Evolutionary conservation across 2,888 invertebrate species (phyloP).

Genomic region (Elysia crispata): DNA sequence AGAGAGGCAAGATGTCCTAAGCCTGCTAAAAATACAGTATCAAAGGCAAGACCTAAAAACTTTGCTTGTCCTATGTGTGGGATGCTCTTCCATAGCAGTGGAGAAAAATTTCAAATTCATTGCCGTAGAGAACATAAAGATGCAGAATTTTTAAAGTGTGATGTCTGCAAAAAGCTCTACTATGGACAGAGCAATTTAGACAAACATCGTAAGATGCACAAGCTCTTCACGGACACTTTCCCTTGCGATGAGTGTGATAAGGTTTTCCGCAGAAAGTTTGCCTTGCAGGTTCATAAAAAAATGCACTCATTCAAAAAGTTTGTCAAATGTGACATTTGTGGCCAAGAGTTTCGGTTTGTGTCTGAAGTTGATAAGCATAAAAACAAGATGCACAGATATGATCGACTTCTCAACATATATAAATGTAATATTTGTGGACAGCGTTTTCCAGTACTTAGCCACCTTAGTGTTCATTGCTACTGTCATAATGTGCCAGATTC

Average conservation of each 20-base stretch:
- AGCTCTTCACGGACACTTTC: conserved; percentile 40
- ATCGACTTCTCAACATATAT: conserved; percentile 44
- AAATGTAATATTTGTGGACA: conserved; percentile 51
- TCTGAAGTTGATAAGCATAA: conserved; percentile 54
- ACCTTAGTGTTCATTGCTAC: conserved; percentile 51
- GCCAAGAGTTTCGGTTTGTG: conserved; percentile 53
- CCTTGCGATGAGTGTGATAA: conserved; percentile 53
- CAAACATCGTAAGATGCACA: conserved; percentile 43
- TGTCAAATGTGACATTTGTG: conserved; percentile 54
- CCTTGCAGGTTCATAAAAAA: conserved; percentile 50
- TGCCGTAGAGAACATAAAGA: conserved; percentile 43
- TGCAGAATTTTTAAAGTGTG: conserved; percentile 47
- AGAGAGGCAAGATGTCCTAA: not conserved
- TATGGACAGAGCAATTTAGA: conserved; percentile 48
- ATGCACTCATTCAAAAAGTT: conserved; percentile 53
- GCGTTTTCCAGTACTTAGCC: conserved; percentile 50
- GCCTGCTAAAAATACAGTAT: not conserved
- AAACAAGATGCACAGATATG: conserved; percentile 48
- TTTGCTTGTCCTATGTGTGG: conserved; percentile 51
- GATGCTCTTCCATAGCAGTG: conserved; percentile 42
- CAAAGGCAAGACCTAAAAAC: not conserved
- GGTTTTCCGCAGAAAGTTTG: conserved; percentile 49
- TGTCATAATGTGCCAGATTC: conserved; percentile 46
- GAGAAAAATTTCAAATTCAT: conserved; percentile 50
- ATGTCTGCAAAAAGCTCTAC: conserved; percentile 42